phyloP scores from a whole-genome alignment of 2,797 vertebrate genomes.

The Sebastolobus alascanus region DNA sequence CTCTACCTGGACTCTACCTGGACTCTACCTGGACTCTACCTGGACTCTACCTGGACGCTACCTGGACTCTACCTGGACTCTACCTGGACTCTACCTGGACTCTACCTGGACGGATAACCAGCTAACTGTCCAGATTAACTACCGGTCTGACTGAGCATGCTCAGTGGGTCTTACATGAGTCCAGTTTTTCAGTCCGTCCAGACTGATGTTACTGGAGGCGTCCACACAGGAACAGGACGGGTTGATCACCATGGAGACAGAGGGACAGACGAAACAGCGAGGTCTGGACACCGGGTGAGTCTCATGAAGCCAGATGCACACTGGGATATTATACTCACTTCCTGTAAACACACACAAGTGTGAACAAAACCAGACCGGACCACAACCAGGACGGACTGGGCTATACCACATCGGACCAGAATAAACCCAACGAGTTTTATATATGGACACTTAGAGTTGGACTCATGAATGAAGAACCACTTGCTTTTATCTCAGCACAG shows the following conservation, averaged over 20 bases:
- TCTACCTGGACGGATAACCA: neutral
- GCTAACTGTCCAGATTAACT: neutral
- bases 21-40: too few species aligned
- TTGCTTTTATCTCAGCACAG: too few species aligned
- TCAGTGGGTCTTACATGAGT: slow-evolving; percentile 65
- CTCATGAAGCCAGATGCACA: slow-evolving; percentile 85
- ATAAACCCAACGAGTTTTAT: too few species aligned
- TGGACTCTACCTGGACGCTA: too few species aligned
- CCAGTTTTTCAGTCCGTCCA: slow-evolving; percentile 78
- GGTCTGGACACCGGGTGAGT: slow-evolving; percentile 80
- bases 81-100: neutral
- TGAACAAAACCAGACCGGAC: neutral
- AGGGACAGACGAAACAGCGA: slow-evolving; percentile 80
- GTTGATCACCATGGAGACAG: slow-evolving; percentile 82
- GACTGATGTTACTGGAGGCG: slow-evolving; percentile 64
- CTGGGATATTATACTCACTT: slow-evolving; percentile 81
- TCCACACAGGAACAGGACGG: slow-evolving; percentile 77
- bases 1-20: too few species aligned
- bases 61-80: neutral
- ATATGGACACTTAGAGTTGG: too few species aligned
- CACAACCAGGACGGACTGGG: neutral
- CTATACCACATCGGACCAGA: neutral
- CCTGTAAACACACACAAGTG: slow-evolving; percentile 60
- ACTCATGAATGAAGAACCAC: too few species aligned
- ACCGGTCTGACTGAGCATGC: neutral